Evolutionary conservation across 2,113 vertebrate genomes (phyloP).

Genomic region (Deroptyus accipitrinus): DNA sequence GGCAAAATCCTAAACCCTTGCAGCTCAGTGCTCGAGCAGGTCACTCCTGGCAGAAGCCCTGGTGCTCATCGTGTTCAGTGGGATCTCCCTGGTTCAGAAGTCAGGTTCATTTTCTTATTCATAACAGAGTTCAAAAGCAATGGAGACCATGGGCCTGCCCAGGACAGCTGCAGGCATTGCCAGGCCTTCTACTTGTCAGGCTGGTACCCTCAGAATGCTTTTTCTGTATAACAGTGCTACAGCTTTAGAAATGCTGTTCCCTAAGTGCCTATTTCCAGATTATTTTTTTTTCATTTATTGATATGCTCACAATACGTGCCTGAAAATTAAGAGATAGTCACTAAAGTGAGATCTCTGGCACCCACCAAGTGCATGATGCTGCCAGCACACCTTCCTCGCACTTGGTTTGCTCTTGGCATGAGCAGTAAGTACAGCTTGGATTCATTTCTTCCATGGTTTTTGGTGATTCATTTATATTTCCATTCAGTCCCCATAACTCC

Average conservation of each 20-base stretch:
- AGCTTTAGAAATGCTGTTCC: not conserved
- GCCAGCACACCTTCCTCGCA: not conserved
- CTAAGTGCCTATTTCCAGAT: not conserved
- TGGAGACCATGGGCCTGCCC: not conserved
- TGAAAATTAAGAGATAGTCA: not conserved
- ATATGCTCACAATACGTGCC: not conserved
- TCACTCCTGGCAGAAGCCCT: accelerated
- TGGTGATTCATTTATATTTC: not conserved
- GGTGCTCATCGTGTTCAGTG: not conserved
- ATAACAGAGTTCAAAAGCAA: not conserved
- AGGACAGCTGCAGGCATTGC: not conserved
- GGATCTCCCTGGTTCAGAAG: not conserved
- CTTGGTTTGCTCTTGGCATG: not conserved
- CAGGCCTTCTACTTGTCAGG: not conserved
- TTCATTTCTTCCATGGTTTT: not conserved
- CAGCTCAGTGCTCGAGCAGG: not conserved
- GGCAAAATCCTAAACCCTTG: not conserved
- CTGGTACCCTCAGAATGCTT: not conserved
- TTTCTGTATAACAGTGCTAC: not conserved
- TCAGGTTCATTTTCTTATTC: not conserved
- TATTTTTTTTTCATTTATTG: not conserved
- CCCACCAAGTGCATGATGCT: not conserved
- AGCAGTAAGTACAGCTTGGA: not conserved
- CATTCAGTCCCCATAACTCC: not conserved
- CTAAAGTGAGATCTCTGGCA: not conserved